Base-by-base conservation (phyloP, 2,113 vertebrate genomes). In the Herpailurus yagouaroundi region DNA sequence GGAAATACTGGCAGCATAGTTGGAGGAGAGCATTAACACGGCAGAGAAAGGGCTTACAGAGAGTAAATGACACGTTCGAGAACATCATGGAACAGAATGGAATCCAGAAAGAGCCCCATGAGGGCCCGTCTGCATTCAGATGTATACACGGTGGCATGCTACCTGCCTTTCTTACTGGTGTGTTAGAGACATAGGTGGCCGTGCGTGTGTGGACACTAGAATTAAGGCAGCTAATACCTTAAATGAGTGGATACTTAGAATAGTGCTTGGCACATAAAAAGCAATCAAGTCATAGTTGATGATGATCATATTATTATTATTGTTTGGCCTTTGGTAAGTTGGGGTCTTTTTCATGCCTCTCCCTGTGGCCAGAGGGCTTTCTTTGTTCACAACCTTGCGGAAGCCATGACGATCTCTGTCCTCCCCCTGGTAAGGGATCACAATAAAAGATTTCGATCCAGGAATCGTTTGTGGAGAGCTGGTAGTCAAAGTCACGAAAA, bases 241-340 rank as follows among this genome's bases (percentile, higher is more conserved):
- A 87, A 96, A 60, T 63, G 60, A 76, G 33, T 14, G 80, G 89
- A 83, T n/a, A 36, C 36, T 45, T 31, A 68, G 63, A 88, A 76
- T 13, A 81, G 52, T 14, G n/a, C 14, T 69, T 77, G 63, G n/a
- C 60, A 74, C 8, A 25, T 27, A 83, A 36, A 81, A 84, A 60
- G 41, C 41, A 76, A 52, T 73, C 50, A 36, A 18, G 27, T 66
- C 31, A 16, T 4, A 25, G 63, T 13, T 41, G 73, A 68, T 7
- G 18, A 41, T 60, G 29, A 31, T 60, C 23, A 41, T 11, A 52
- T 80, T 45, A 45, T 64, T 25, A 16, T 45, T 84, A 66, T 21
- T 41, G 77, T 85, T 55, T 92, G 38, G 77, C n/a, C 66, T 88
- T 84, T 48, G n/a, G 52, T 88, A 80, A 55, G 18, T 6, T 31